Evolutionary conservation across 35 echinoderm and acorn worm genomes (phyloP), one percentile per base, ranked within the genome.

Genomic region (Apostichopus parvimensis): DNA sequence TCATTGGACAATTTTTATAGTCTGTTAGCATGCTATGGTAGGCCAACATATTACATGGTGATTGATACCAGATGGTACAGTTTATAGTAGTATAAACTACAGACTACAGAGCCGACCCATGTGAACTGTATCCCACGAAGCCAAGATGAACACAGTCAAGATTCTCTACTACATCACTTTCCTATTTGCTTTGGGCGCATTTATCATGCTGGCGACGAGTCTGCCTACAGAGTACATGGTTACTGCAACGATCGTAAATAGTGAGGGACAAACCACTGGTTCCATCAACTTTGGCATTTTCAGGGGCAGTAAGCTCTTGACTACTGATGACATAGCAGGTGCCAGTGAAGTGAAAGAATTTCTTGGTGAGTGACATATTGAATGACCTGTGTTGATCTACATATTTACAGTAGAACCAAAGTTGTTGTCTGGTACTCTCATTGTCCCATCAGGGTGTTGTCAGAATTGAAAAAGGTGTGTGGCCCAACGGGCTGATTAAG

Each of bases 161-260:
- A 56, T 56, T 13, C 61, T 92, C 9, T 91, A 79, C 26, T 88
- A 62, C 23, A 53, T 87, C 34, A 77, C 77, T 25, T 80, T 79
- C 9, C 11, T 73, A 10, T 93, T 77, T 28, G 78, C 94, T 6
- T 72, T 95, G 53, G 25, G 13, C 18, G 76, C 82, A 8, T 23
- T 80, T 26, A 66, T 56, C 17, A 58, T 90, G 5, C 77, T 93
- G 24, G 22, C 82, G 8, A 77, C 91, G 4, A 81, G 60, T 14
- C 53, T 90, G 28, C 52, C 77, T 5, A 92, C 94, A 45, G n/a
- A 92, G 9, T 83, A 93, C 86, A 93, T 87, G 87, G 71, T 90
- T 4, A 87, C 62, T 25, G 92, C 62, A 17, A 77, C 62, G n/a
- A 87, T 92, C 6, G 10, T 90, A 1, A 56, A 84, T 8, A 58